A percentile compares a stretch with the other conserved stretches of the same genome.
These are phyloP conservation scores for Tamandua tetradactyla DNA, from an alignment of 2,797 vertebrate species.

Conservation along the genomic window DNA sequence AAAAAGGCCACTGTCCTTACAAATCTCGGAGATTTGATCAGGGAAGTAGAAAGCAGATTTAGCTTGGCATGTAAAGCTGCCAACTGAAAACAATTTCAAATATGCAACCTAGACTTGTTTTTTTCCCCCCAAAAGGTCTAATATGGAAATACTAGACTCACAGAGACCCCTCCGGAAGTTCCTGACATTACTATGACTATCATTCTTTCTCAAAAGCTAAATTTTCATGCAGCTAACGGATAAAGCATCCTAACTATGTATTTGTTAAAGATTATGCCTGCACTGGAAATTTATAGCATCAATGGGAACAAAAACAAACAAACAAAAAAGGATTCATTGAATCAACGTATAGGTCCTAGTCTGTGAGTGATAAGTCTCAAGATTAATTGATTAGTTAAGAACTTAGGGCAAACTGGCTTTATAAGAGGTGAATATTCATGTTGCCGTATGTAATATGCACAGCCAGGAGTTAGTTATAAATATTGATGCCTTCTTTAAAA, in stretches of 20 bases:
- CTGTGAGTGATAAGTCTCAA: constrained; percentile 75
- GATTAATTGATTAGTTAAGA: constrained; percentile 76
- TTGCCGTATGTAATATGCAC: neutral
- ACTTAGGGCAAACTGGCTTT: neutral
- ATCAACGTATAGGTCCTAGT: constrained; percentile 12
- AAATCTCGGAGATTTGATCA: constrained; percentile 81
- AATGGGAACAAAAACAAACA: constrained; percentile 79
- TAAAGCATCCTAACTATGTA: constrained; percentile 88
- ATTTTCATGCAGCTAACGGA: constrained; percentile 84
- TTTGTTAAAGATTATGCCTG: constrained; percentile 85
- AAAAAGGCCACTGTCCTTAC: constrained; percentile 72
- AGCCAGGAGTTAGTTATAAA: neutral
- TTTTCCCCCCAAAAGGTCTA: constrained; percentile 85
- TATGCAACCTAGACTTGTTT: constrained; percentile 85
- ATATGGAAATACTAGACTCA: constrained; percentile 89
- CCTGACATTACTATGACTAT: constrained; percentile 87
- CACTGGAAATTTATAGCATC: constrained; percentile 86
- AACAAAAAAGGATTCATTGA: constrained; percentile 70
- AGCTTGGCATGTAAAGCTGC: constrained; percentile 86
- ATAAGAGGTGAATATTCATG: neutral
- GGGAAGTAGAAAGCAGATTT: constrained; percentile 82
- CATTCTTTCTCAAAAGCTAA: constrained; percentile 87
- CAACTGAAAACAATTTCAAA: constrained; percentile 86
- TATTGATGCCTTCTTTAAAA: constrained; percentile 21
- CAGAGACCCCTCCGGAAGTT: constrained; percentile 87